These are phyloP conservation scores for Chymomyza procnemis DNA, from an alignment of 2,888 invertebrate species.

Conservation along the genomic window DNA sequence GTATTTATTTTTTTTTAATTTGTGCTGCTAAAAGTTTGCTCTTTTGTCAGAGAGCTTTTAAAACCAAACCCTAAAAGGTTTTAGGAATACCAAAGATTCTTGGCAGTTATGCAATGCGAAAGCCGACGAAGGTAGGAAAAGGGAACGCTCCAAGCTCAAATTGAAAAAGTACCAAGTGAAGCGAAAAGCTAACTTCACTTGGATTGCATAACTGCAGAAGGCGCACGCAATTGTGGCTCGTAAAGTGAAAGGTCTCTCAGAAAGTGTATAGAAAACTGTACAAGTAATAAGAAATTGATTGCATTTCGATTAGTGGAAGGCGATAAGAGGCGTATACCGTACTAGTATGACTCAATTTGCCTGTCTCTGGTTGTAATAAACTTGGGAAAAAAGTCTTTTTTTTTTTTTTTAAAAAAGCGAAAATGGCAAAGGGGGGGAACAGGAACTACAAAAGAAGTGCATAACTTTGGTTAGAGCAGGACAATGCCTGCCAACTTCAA, in stretches of 20 bases:
- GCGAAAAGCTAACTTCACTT: too few relatives aligned
- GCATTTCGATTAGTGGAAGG: slow-evolving; percentile 25
- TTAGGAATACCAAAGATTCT: too few relatives aligned
- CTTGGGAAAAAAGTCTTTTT: slow-evolving; percentile 15
- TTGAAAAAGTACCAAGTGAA: too few relatives aligned
- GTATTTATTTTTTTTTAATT: too few relatives aligned
- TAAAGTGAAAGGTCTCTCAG: background rate
- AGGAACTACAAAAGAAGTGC: background rate
- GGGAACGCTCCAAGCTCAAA: too few relatives aligned
- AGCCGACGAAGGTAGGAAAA: too few relatives aligned
- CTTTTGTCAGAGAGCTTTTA: too few relatives aligned
- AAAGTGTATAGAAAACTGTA: background rate
- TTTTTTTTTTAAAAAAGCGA: background rate
- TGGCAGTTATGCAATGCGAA: too few relatives aligned
- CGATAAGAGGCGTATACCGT: background rate
- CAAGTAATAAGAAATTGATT: slow-evolving; percentile 30
- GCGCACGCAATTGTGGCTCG: too few relatives aligned
- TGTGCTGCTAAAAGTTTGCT: too few relatives aligned
- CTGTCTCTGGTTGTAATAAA: slow-evolving; percentile 23
- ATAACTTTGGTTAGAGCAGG: slow-evolving; percentile 11
- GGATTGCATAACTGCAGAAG: too few relatives aligned
- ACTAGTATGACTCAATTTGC: slow-evolving; percentile 43
- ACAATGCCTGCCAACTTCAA: slow-evolving; percentile 41
- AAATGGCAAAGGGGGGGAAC: background rate
- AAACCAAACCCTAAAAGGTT: too few relatives aligned